Evolutionary conservation across 2,888 invertebrate species (phyloP), one percentile per base, ranked within the genome.

Genomic region (Parnassius apollo): DNA sequence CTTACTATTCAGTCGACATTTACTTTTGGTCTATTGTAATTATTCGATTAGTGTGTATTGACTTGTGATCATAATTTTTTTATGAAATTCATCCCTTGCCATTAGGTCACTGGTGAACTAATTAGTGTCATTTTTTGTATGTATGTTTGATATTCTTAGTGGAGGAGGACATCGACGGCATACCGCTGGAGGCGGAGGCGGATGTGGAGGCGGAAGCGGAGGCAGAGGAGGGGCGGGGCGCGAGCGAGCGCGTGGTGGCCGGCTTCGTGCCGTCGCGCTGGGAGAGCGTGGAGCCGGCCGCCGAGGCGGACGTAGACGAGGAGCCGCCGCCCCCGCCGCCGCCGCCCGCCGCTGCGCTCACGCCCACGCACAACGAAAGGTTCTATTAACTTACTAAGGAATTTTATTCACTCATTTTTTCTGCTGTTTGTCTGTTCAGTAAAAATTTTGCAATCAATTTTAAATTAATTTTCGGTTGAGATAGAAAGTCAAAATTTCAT

Each of bases 211-310:
- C 76, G 74, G 62, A 86, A 81, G 69, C 53, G 7, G 67, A 59
- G 18, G 96, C 96, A 92, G 96, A 96, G 48, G 81, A 77, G 48
- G 48, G 82, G 77, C 48, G 83, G 25, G 87, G 78, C 56, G 81
- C 65, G 56, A 71, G 62, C 59, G 75, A 74, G 68, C 76, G 83
- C 59, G 88, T 84, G 72, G 93, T 93, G 73, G 93, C 93, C 65
- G 94, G 94, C 12, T 97, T 98, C 90, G 95, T 98, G 63, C 96
- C 97, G 9, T 98, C 98, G 1, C 97, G 98, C 83, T 99, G 99
- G 99, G 98, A 99, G 93, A 96, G 96, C 53, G 96, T 99, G 35
- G 98, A 98, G 88, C 97, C 98, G 97, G 93, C 97, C 35, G 35
- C 7, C 96, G 61, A 65, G 50, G 62, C 46, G 62, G 69, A 60